phyloP scores from a whole-genome alignment of 2,888 invertebrate species.

The Polymixis flavicincta region DNA sequence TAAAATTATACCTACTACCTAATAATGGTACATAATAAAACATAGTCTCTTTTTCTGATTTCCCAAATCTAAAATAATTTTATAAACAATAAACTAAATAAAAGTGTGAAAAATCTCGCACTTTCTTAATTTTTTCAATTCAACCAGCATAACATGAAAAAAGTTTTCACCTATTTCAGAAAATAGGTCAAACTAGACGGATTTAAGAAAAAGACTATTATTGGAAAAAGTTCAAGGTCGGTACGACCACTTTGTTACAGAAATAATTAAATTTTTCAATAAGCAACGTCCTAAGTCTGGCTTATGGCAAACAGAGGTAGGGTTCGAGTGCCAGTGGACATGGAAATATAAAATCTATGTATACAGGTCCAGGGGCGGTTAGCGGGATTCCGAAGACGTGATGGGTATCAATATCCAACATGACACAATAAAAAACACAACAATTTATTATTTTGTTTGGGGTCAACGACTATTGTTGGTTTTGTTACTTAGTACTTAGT shows the following conservation, averaged over 20 bases:
- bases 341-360: neutral
- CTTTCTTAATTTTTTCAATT: neutral
- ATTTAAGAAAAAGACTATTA: neutral
- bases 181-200: neutral
- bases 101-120: neutral
- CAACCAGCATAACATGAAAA: neutral
- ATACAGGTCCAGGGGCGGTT: no score
- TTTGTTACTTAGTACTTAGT: no score
- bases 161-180: neutral
- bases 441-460: no score
- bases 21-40: neutral
- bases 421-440: no score
- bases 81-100: no score
- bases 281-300: neutral
- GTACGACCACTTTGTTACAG: neutral
- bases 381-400: no score
- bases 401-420: no score
- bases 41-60: no score
- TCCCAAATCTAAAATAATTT: no score
- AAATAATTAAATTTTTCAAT: constrained; percentile 18
- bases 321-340: neutral
- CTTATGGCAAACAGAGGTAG: constrained; percentile 6
- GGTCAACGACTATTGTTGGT: no score
- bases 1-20: neutral
- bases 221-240: neutral